phyloP scores from a whole-genome alignment of 2,888 invertebrate genomes.

The Drosophila aldrichi region DNA sequence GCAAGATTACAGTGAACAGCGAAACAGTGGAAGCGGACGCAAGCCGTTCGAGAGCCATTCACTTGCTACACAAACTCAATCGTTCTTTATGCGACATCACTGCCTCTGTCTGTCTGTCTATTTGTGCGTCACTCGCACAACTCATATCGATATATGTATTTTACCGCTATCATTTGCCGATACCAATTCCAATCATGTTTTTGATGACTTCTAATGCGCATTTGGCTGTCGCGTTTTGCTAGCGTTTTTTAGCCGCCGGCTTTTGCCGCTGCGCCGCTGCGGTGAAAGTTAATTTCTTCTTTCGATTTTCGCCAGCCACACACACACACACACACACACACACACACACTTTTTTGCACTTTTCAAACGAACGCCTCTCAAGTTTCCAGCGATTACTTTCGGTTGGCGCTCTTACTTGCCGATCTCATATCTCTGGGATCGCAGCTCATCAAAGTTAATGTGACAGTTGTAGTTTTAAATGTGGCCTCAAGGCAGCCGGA shows the following conservation, averaged over 20 bases:
- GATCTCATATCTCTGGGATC: conserved; percentile 44
- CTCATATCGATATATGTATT: conserved; percentile 25
- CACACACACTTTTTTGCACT: conserved; percentile 49
- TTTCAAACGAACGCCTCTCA: conserved; percentile 65
- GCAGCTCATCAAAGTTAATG: conserved; percentile 77
- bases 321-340: conserved; percentile 18
- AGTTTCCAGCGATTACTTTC: conserved; percentile 74
- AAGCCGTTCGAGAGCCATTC: conserved; percentile 18
- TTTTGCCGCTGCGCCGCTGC: conserved; percentile 45
- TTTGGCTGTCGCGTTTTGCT: conserved; percentile 51
- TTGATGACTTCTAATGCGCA: conserved; percentile 73
- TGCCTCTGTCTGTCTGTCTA: neutral
- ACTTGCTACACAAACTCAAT: conserved; percentile 26
- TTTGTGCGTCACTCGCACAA: conserved; percentile 10
- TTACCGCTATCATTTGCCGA: conserved; percentile 17
- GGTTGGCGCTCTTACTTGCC: conserved; percentile 41
- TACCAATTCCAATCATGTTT: conserved; percentile 31
- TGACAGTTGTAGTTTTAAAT: conserved; percentile 71
- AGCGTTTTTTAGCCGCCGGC: conserved; percentile 32
- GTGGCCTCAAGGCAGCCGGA: conserved; percentile 48
- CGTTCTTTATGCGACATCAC: conserved; percentile 28
- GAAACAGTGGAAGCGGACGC: neutral
- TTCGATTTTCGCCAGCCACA: conserved; percentile 69
- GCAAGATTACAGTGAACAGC: conserved; percentile 34
- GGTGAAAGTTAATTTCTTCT: conserved; percentile 70